Percentiles rank a stretch among this genome's conserved stretches.
Conservation (phyloP, 2,888 invertebrate genomes). For the Mylabris sibirica region DNA sequence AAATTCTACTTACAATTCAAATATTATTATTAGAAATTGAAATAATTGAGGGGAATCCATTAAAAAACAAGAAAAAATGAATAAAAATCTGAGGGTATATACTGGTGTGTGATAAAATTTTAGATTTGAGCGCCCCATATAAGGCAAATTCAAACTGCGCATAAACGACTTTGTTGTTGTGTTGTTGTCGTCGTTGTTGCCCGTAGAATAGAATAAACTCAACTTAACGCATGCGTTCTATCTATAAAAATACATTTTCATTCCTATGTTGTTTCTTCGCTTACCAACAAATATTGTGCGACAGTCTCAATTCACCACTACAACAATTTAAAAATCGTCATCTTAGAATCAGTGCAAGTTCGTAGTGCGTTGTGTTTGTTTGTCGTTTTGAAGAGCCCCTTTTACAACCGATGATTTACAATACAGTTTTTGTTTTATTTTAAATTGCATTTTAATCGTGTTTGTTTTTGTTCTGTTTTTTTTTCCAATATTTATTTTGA, state of each 20-base stretch:
- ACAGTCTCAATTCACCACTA: conserved; percentile 19
- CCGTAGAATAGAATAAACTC: neutral
- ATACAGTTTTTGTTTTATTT: neutral
- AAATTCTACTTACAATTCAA: too few relatives aligned
- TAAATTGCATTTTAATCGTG: neutral
- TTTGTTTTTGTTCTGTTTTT: neutral
- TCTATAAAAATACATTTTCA: conserved; percentile 20
- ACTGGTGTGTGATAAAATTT: conserved; percentile 4
- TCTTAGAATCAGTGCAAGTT: conserved; percentile 38
- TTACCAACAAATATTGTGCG: neutral
- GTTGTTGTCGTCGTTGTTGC: too few relatives aligned
- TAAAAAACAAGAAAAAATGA: conserved; percentile 20
- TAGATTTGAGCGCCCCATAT: conserved; percentile 30
- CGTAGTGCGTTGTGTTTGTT: conserved; percentile 38
- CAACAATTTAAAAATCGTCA: neutral
- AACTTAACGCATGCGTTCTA: conserved; percentile 39
- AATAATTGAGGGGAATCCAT: neutral
- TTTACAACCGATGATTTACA: neutral
- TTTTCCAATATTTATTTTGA: neutral
- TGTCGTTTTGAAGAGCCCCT: conserved; percentile 1
- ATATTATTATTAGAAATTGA: neutral
- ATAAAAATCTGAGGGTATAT: too few relatives aligned
- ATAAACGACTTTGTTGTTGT: conserved; percentile 39
- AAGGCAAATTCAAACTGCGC: conserved; percentile 46
- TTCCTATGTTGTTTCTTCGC: conserved; percentile 11